Evolutionary conservation across 1,140 invertebrate genomes (phyloP).

Genomic region (Drosophila bocki): DNA sequence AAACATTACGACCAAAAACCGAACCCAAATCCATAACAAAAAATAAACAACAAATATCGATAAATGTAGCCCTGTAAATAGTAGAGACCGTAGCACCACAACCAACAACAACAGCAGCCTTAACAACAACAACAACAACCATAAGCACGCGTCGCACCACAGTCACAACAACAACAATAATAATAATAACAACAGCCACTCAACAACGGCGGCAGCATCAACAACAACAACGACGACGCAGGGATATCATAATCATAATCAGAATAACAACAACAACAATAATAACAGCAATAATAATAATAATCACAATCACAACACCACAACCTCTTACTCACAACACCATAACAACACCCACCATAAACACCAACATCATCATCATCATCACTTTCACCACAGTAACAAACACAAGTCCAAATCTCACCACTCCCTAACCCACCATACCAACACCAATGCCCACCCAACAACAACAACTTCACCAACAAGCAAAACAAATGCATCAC

Average conservation of each 20-base stretch:
- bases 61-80: conserved; percentile 81
- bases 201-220: conserved; percentile 50
- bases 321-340: conserved; percentile 32
- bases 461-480: conserved; percentile 46
- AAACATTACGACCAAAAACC: conserved; percentile 61
- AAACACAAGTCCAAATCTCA: conserved; percentile 69
- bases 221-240: conserved; percentile 49
- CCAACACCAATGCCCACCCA: conserved; percentile 35
- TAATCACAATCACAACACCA: conserved; percentile 30
- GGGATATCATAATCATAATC: conserved; percentile 60
- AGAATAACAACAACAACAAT: conserved; percentile 32
- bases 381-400: conserved; percentile 61
- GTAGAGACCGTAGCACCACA: conserved; percentile 77
- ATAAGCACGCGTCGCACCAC: conserved; percentile 50
- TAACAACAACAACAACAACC: conserved; percentile 71
- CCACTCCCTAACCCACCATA: conserved; percentile 51
- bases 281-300: conserved; percentile 37
- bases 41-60: conserved; percentile 35
- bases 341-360: conserved; percentile 33
- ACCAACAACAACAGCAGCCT: conserved; percentile 73
- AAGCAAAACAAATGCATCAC: conserved; percentile 34
- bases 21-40: conserved; percentile 34
- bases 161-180: conserved; percentile 50
- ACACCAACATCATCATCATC: conserved; percentile 46
- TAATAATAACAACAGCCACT: conserved; percentile 47